Evolutionary conservation across 2,888 invertebrate species (phyloP).

Genomic region (Heliconius charithonia): DNA sequence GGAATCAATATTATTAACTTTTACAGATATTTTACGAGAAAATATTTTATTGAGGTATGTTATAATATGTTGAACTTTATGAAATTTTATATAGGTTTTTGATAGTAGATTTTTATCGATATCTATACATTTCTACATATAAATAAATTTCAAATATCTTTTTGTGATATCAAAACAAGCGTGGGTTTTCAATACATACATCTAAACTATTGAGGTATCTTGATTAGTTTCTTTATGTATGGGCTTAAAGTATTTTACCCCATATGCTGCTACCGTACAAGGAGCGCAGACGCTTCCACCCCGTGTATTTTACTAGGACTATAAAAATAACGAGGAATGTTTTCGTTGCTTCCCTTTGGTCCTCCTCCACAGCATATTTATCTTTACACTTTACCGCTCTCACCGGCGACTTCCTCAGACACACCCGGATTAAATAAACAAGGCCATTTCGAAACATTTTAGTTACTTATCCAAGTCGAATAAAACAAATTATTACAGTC

Average conservation of each 20-base stretch:
- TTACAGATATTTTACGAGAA: neutral
- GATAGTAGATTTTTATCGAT: too few species aligned
- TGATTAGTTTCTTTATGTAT: too few species aligned
- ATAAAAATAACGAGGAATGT: neutral
- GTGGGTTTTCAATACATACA: too few species aligned
- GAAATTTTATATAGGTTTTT: too few species aligned
- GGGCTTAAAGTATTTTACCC: too few species aligned
- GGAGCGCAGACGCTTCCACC: too few species aligned
- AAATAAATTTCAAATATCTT: too few species aligned
- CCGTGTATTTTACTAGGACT: constrained; percentile 4
- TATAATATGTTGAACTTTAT: neutral
- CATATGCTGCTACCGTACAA: too few species aligned
- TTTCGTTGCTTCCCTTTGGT: constrained; percentile 13
- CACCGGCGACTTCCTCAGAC: constrained; percentile 31
- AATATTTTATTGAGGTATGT: too few species aligned
- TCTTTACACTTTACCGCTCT: constrained; percentile 35
- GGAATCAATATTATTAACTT: neutral
- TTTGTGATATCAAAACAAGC: too few species aligned
- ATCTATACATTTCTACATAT: too few species aligned
- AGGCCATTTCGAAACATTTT: constrained; percentile 4
- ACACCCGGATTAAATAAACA: constrained; percentile 29
- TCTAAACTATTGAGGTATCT: too few species aligned
- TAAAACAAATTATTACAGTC: constrained; percentile 15
- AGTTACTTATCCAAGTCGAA: constrained; percentile 18
- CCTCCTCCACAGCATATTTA: constrained; percentile 25